Evolutionary conservation across 64 coral and sea anemone species (phyloP).

Genomic region (Pocillopora damicornis): DNA sequence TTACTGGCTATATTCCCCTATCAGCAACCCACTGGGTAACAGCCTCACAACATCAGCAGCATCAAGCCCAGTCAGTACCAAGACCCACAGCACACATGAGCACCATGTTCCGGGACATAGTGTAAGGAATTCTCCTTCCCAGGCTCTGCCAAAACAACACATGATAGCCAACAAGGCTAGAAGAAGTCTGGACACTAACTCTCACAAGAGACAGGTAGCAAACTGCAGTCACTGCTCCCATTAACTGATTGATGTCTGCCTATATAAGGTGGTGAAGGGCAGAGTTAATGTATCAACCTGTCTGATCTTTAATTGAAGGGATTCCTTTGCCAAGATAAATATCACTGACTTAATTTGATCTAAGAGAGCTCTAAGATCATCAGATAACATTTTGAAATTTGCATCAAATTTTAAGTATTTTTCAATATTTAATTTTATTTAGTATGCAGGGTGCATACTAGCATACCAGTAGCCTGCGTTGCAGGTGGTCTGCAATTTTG

Average conservation of each 20-base stretch:
- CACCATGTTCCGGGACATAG: background rate
- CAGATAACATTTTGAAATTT: too few relatives aligned
- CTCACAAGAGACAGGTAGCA: constrained; percentile 22
- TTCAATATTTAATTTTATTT: too few relatives aligned
- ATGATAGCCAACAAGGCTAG: constrained; percentile 3
- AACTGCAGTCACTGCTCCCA: background rate
- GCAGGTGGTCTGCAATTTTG: too few relatives aligned
- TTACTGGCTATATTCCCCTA: background rate
- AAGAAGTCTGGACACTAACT: constrained; percentile 32
- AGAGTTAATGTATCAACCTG: too few relatives aligned
- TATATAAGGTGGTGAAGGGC: too few relatives aligned
- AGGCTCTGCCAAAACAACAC: constrained; percentile 29
- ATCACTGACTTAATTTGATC: background rate
- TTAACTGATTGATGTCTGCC: too few relatives aligned
- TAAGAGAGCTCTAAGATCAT: background rate
- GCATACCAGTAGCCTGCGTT: too few relatives aligned
- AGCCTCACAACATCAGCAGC: background rate
- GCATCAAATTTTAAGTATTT: too few relatives aligned
- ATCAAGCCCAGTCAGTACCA: constrained; percentile 10
- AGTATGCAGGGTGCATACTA: too few relatives aligned
- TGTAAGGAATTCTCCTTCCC: constrained; percentile 24
- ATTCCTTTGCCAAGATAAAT: background rate
- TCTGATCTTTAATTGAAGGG: too few relatives aligned
- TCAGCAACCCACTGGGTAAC: background rate
- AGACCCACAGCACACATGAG: constrained; percentile 16